Percentiles rank a stretch among this genome's conserved stretches.
These are phyloP conservation scores for Coracias cyanogaster DNA, from an alignment of 2,797 vertebrate species.

Conservation along the genomic window DNA sequence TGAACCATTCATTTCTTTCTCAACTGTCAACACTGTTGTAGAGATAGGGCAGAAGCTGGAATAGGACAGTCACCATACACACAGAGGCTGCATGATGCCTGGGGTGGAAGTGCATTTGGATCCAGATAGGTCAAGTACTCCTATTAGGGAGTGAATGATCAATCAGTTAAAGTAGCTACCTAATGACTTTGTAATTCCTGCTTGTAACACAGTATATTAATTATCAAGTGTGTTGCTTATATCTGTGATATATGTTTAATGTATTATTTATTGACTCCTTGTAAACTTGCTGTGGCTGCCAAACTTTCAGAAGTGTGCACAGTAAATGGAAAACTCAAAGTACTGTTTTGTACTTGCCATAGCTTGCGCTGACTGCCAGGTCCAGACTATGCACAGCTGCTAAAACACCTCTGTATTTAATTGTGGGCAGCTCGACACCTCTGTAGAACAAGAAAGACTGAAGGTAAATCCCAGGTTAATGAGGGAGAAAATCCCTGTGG, in stretches of 20 bases:
- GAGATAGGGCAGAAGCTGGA: not conserved
- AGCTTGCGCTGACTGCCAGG: not conserved
- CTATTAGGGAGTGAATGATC: not conserved
- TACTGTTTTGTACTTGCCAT: not conserved
- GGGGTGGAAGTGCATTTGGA: not conserved
- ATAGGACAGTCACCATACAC: not conserved
- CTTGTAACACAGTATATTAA: not conserved
- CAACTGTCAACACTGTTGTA: not conserved
- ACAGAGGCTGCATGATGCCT: not conserved
- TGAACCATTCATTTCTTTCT: not conserved
- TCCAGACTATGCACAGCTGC: not conserved
- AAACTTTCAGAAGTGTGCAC: not conserved
- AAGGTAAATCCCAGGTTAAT: conserved; percentile 30
- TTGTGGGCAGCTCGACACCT: not conserved
- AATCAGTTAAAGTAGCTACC: not conserved
- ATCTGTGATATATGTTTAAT: not conserved
- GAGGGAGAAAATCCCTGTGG: conserved; percentile 27
- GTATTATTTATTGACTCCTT: not conserved
- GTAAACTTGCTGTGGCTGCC: not conserved
- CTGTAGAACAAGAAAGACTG: not conserved
- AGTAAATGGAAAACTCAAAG: not conserved
- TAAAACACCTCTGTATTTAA: conserved; percentile 13
- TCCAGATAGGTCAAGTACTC: not conserved
- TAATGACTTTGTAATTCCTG: not conserved
- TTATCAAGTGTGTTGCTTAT: not conserved